Evolutionary conservation across 2,888 invertebrate genomes (phyloP).

Genomic region (Neoitamus cyanurus): DNA sequence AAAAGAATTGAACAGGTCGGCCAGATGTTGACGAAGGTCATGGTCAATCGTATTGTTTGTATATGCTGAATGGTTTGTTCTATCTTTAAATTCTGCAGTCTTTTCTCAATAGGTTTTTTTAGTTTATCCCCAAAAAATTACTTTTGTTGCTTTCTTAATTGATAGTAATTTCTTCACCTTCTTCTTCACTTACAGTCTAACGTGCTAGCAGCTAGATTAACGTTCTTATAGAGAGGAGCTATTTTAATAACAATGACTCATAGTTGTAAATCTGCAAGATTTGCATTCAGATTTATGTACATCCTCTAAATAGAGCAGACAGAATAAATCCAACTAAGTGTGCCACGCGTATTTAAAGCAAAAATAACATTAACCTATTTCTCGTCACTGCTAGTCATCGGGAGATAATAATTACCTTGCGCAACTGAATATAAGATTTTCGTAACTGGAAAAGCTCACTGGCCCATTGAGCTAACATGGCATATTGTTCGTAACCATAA

Average conservation of each 20-base stretch:
- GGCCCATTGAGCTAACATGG: background rate
- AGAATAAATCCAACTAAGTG: background rate
- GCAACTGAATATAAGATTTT: background rate
- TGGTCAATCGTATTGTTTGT: too few relatives aligned
- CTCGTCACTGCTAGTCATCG: background rate
- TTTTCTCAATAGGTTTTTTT: too few relatives aligned
- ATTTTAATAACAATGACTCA: background rate
- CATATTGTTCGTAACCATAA: background rate
- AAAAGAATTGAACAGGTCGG: too few relatives aligned
- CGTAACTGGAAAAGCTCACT: background rate
- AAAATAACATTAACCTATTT: background rate
- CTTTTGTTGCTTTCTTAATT: too few relatives aligned
- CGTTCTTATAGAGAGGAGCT: background rate
- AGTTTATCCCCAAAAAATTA: too few relatives aligned
- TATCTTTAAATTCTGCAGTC: too few relatives aligned
- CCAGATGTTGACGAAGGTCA: too few relatives aligned
- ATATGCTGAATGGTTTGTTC: too few relatives aligned
- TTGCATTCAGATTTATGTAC: background rate
- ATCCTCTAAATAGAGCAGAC: background rate
- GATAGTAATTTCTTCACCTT: too few relatives aligned
- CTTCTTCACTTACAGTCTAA: too few relatives aligned
- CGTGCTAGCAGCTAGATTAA: too few relatives aligned
- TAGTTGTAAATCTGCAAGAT: background rate
- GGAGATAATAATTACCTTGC: background rate
- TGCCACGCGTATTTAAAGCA: background rate